phyloP scores from a whole-genome alignment of 2,797 vertebrate species.

The Eulemur albifrons region DNA sequence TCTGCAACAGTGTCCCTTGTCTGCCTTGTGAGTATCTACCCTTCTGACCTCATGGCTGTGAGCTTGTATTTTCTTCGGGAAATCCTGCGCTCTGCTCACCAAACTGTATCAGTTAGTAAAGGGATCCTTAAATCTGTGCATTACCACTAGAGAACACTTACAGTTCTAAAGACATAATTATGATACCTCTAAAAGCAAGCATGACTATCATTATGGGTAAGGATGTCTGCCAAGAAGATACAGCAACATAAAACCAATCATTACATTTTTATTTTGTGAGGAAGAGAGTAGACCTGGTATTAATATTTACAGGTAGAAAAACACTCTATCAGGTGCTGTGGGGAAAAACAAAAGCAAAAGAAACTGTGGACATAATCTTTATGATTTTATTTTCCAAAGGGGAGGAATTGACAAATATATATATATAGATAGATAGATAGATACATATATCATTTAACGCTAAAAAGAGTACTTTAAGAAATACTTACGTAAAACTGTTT shows the following conservation, averaged over 20 bases:
- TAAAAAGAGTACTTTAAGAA: neutral
- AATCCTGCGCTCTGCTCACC: neutral
- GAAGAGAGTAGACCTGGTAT: neutral
- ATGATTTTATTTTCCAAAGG: neutral
- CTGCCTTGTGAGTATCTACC: neutral
- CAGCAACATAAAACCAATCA: neutral
- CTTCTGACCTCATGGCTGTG: neutral
- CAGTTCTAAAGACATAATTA: constrained; percentile 55
- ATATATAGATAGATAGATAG: neutral
- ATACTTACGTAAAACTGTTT: constrained; percentile 5
- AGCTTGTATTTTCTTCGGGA: constrained; percentile 25
- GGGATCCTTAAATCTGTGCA: constrained; percentile 38
- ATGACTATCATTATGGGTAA: constrained; percentile 31
- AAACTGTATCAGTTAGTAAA: constrained; percentile 20
- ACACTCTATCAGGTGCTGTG: neutral
- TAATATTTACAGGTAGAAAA: constrained; percentile 31
- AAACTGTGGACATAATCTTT: neutral
- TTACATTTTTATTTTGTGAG: neutral
- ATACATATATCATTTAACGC: neutral
- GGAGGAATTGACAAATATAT: neutral
- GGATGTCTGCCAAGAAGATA: constrained; percentile 43
- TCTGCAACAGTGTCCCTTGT: neutral
- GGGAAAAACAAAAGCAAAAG: neutral
- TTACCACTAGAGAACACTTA: constrained; percentile 35
- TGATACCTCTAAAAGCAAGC: constrained; percentile 50